These are phyloP conservation scores for Cataglyphis hispanica DNA, from an alignment of 1,140 invertebrate genomes.

Conservation along the genomic window DNA sequence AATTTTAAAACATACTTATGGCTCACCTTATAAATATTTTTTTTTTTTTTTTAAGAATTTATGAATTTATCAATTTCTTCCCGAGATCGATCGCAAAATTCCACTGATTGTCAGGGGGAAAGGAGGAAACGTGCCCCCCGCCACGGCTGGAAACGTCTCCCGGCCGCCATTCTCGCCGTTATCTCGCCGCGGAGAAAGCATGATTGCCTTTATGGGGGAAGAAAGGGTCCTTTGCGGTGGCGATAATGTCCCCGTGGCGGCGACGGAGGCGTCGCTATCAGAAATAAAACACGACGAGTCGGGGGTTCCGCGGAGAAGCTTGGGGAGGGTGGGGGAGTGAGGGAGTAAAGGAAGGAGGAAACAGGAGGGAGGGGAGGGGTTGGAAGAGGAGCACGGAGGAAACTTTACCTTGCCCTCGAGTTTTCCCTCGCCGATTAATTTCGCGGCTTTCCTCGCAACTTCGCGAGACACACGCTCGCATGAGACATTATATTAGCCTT, in stretches of 20 bases:
- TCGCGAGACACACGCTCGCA: not conserved
- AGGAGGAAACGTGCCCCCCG: slow-evolving; percentile 46
- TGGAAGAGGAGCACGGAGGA: slow-evolving; percentile 26
- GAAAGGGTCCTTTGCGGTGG: slow-evolving; percentile 85
- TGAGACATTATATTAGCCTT: slow-evolving; percentile 21
- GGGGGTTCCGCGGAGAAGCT: slow-evolving; percentile 40
- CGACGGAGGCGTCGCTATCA: slow-evolving; percentile 83
- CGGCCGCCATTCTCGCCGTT: slow-evolving; percentile 83
- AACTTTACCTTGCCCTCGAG: slow-evolving; percentile 43
- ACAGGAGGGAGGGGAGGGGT: slow-evolving; percentile 47
- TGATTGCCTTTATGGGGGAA: slow-evolving; percentile 87
- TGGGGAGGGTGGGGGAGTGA: slow-evolving; percentile 48
- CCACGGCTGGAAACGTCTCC: slow-evolving; percentile 64
- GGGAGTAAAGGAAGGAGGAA: too few relatives aligned
- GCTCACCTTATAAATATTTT: too few relatives aligned
- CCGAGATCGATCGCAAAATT: slow-evolving; percentile 62
- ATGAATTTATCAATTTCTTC: slow-evolving; percentile 1
- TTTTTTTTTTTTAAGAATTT: too few relatives aligned
- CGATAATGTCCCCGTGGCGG: slow-evolving; percentile 84
- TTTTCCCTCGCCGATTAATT: slow-evolving; percentile 69
- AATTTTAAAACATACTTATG: too few relatives aligned
- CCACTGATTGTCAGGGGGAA: slow-evolving; percentile 15
- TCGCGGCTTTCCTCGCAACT: slow-evolving; percentile 46
- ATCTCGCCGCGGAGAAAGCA: slow-evolving; percentile 84
- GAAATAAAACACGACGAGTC: slow-evolving; percentile 83